Evolutionary conservation across 2,797 vertebrate genomes (phyloP), one percentile per base, ranked within the genome.

Genomic region (Echiichthys vipera): DNA sequence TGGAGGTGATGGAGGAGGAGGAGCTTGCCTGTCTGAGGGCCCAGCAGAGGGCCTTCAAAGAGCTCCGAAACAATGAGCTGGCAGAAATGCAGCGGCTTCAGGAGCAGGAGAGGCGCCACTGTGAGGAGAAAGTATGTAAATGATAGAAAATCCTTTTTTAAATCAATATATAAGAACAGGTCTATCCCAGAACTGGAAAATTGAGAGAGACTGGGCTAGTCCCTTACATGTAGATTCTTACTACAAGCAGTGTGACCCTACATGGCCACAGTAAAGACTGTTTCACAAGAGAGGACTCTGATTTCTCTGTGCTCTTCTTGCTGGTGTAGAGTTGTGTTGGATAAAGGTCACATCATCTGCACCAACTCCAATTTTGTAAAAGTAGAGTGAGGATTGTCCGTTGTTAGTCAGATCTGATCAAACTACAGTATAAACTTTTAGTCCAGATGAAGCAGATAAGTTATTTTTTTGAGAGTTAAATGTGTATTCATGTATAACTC

Each of bases 1-100:
- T 96, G 86, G 98, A 99, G 84, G 96, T 98, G 57, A 95, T 96
- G 95, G 97, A 98, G 77, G 98, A 99, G 72, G 97, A 98, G 53
- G 98, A 99, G 88, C 81, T 99, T 84, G 94, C 95, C 39, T 88
- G 71, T 32, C 91, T 99, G 47, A 85, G 55, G 69, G 88, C 92
- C 15, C 94, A 87, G 64, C 97, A 97, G 85, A 78, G 77, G 1
- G 91, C 84, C 0, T 97, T 95, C 0, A 77, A 90, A 17, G 96
- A 97, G 85, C 88, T 96, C 22, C 91, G 95, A 10, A 95, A 96
- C 0, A 88, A 91, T 0, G 96, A 99, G 67, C 91, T 96, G 56
- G 96, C 95, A 8, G 97, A 99, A 84, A 91, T 96, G 14, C 96
- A 96, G 78, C 92, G 96, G 20, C 94, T 99, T 10, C 96, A 97